A percentile compares a stretch with the other conserved stretches of the same genome.
Conservation (phyloP, 2,113 vertebrate genomes). For the Clarias macrocephalus region DNA sequence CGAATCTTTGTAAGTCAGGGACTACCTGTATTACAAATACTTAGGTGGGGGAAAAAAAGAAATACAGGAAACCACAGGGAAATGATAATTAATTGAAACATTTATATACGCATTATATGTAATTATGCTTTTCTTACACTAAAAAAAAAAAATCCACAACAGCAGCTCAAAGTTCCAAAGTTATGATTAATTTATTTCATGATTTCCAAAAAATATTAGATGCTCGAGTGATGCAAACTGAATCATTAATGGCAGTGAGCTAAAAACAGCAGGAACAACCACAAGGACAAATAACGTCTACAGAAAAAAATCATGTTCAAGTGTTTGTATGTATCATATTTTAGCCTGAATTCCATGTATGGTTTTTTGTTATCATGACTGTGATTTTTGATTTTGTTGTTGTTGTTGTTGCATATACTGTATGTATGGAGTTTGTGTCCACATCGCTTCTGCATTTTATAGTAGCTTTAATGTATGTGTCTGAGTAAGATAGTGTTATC, state of each 20-base stretch:
- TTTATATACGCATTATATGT: not conserved
- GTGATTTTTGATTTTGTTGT: not conserved
- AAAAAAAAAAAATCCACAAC: conserved; percentile 14
- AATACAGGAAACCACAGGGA: not conserved
- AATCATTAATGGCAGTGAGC: conserved; percentile 30
- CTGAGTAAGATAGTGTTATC: conserved; percentile 8
- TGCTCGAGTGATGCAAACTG: conserved; percentile 25
- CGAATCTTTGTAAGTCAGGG: no score
- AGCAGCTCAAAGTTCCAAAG: conserved; percentile 36
- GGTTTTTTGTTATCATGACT: conserved; percentile 8
- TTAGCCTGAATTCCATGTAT: conserved; percentile 27
- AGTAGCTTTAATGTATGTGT: conserved; percentile 15
- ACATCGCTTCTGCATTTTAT: conserved; percentile 12
- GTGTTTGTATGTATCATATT: conserved; percentile 6
- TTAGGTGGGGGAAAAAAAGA: not conserved
- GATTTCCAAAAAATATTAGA: conserved; percentile 40
- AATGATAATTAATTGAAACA: not conserved
- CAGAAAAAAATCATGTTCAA: conserved; percentile 26
- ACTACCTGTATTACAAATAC: not conserved
- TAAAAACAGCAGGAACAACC: conserved; percentile 29
- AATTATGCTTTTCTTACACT: not conserved
- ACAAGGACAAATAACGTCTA: conserved; percentile 28
- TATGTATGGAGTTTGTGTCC: conserved; percentile 28
- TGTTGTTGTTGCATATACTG: conserved; percentile 35
- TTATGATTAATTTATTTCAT: conserved; percentile 37